A percentile compares a stretch with the other conserved stretches of the same genome.
phyloP scores from a whole-genome alignment of 64 coral and sea anemone genomes.

The Catalaphyllia jardinei region DNA sequence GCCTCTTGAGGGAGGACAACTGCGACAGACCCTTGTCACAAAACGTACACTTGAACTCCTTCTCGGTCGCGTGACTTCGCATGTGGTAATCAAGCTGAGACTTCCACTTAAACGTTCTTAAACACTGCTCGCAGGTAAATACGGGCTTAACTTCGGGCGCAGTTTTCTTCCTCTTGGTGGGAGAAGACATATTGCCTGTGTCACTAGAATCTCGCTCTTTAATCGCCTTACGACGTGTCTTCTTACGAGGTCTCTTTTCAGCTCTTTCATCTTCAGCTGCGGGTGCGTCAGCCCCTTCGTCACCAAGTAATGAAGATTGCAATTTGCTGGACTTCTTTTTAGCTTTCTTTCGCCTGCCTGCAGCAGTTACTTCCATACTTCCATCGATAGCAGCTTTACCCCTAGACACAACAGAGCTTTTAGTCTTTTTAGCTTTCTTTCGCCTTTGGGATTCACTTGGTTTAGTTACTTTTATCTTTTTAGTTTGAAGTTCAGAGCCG shows the following conservation, averaged over 20 bases:
- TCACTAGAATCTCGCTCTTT: neutral
- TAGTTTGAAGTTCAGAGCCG: neutral
- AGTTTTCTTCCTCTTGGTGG: neutral
- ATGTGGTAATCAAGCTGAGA: constrained; percentile 29
- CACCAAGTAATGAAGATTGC: neutral
- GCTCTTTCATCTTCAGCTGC: neutral
- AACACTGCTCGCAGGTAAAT: constrained; percentile 12
- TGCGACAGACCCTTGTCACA: constrained; percentile 35
- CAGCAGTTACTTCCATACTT: neutral
- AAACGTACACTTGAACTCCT: constrained; percentile 30
- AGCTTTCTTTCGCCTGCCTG: neutral
- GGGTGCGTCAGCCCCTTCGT: neutral
- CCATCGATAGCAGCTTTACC: neutral
- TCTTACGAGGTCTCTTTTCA: neutral
- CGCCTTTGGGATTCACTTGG: neutral
- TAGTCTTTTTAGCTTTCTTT: neutral
- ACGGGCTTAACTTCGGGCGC: neutral
- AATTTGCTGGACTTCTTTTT: neutral
- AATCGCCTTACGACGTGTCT: neutral
- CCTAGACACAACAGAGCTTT: neutral
- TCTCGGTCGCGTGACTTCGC: constrained; percentile 6
- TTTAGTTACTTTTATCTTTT: neutral
- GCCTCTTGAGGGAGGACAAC: constrained; percentile 18
- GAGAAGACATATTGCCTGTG: neutral
- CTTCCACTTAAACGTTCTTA: constrained; percentile 30